These are phyloP conservation scores for Parazoanthus atlanticus DNA, from an alignment of 92 coral and sea anemone species.

Conservation along the genomic window DNA sequence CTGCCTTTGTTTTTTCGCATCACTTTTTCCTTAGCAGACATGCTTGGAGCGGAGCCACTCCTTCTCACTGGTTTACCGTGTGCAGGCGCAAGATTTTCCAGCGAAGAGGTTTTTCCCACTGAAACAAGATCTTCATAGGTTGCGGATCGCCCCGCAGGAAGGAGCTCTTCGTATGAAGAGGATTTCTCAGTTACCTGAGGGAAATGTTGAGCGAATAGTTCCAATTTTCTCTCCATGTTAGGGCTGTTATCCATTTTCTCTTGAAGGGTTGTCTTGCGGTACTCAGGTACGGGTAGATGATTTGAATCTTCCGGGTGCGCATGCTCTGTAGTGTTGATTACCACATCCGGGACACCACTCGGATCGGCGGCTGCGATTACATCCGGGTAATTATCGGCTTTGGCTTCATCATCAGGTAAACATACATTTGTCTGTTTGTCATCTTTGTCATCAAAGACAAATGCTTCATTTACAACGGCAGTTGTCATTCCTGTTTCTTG, in stretches of 20 bases:
- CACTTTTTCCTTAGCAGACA: slow-evolving; percentile 55
- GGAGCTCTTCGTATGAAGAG: not conserved
- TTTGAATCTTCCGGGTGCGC: not conserved
- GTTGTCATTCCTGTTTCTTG: not conserved
- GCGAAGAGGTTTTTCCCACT: not conserved
- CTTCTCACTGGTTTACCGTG: slow-evolving; percentile 47
- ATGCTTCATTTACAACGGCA: slow-evolving; percentile 27
- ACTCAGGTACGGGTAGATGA: slow-evolving; percentile 5
- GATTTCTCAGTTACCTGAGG: slow-evolving; percentile 16
- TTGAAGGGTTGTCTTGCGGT: slow-evolving; percentile 35
- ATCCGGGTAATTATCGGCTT: slow-evolving; percentile 23
- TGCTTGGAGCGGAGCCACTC: slow-evolving; percentile 70
- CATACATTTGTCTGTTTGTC: not conserved
- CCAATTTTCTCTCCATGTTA: not conserved
- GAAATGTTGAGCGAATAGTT: not conserved
- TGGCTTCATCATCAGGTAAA: not conserved
- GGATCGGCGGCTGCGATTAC: slow-evolving; percentile 27
- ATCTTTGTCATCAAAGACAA: not conserved
- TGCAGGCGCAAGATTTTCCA: slow-evolving; percentile 30
- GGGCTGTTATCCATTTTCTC: slow-evolving; percentile 22
- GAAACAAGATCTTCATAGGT: not conserved
- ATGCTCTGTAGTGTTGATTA: slow-evolving; percentile 16
- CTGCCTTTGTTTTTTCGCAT: not conserved
- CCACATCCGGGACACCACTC: slow-evolving; percentile 29
- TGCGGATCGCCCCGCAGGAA: not conserved